These are phyloP conservation scores for Dusona sp. DNA, from an alignment of 2,888 invertebrate genomes.

Conservation along the genomic window DNA sequence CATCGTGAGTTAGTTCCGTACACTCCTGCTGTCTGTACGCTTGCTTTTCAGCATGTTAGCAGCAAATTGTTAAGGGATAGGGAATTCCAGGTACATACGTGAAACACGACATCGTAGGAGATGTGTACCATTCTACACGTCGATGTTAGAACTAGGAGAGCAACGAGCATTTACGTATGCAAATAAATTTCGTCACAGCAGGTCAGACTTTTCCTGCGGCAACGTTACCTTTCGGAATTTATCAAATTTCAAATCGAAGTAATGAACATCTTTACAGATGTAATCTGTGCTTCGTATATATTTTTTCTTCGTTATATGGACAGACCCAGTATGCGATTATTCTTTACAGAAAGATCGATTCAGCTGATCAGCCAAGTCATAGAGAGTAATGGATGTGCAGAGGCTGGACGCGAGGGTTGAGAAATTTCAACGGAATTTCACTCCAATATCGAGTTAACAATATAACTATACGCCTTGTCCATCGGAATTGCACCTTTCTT, in stretches of 20 bases:
- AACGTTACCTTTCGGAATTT: background rate
- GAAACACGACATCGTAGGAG: slow-evolving; percentile 75
- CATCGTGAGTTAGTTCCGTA: slow-evolving; percentile 35
- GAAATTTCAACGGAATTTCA: slow-evolving; percentile 56
- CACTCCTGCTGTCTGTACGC: slow-evolving; percentile 20
- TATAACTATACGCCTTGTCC: background rate
- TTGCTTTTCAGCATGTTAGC: slow-evolving; percentile 75
- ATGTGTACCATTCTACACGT: slow-evolving; percentile 46
- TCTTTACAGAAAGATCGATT: slow-evolving; percentile 44
- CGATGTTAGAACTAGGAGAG: slow-evolving; percentile 18
- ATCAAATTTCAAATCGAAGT: slow-evolving; percentile 50
- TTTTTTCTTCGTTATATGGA: background rate
- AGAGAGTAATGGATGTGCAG: slow-evolving; percentile 25
- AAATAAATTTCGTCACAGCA: slow-evolving; percentile 75
- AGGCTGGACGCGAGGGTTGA: slow-evolving; percentile 26
- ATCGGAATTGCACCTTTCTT: slow-evolving; percentile 33
- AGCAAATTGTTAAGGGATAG: slow-evolving; percentile 83
- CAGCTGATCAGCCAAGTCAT: slow-evolving; percentile 38
- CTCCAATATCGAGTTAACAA: slow-evolving; percentile 42
- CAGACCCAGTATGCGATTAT: background rate
- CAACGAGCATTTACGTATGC: slow-evolving; percentile 76
- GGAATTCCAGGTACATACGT: slow-evolving; percentile 77
- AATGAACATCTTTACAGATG: background rate
- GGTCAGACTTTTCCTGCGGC: slow-evolving; percentile 44
- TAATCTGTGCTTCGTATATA: background rate